Percentiles rank a stretch among this genome's conserved stretches.
Conservation (phyloP, 1,140 invertebrate species). For the Atta cephalotes region DNA sequence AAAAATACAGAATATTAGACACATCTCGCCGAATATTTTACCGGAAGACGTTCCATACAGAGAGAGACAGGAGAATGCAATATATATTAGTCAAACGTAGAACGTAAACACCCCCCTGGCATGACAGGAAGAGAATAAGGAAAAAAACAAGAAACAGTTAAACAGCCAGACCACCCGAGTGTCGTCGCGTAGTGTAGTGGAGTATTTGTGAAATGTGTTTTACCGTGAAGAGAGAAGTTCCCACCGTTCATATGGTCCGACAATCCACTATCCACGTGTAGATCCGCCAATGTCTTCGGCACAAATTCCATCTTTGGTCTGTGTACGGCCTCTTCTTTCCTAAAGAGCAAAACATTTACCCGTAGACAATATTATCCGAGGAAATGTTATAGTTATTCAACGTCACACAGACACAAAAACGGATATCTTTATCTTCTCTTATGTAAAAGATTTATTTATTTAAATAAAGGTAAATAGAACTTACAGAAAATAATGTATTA, state of each 20-base stretch:
- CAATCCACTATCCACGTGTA: conserved; percentile 91
- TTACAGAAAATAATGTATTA: too few species aligned
- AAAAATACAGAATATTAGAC: conserved; percentile 15
- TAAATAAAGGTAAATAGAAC: too few species aligned
- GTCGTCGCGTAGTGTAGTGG: conserved; percentile 72
- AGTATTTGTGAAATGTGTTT: conserved; percentile 79
- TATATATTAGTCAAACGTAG: conserved; percentile 39
- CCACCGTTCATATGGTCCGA: conserved; percentile 87
- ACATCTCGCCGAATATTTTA: conserved; percentile 1
- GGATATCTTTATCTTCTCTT: background rate
- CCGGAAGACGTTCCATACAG: conserved; percentile 9
- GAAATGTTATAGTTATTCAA: background rate
- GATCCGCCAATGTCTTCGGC: conserved; percentile 96
- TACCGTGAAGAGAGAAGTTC: conserved; percentile 84
- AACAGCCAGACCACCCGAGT: conserved; percentile 78
- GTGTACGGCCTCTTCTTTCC: conserved; percentile 95
- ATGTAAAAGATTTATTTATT: background rate
- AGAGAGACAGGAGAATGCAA: conserved; percentile 56
- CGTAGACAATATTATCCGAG: background rate
- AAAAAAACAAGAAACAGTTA: conserved; percentile 76
- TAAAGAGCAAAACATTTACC: conserved; percentile 80
- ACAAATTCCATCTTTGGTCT: conserved; percentile 96
- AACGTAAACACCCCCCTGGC: conserved; percentile 58
- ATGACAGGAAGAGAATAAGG: conserved; percentile 64
- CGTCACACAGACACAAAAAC: too few species aligned